phyloP scores from a whole-genome alignment of 2,888 invertebrate genomes.

The Hipparchia sbordonii region DNA sequence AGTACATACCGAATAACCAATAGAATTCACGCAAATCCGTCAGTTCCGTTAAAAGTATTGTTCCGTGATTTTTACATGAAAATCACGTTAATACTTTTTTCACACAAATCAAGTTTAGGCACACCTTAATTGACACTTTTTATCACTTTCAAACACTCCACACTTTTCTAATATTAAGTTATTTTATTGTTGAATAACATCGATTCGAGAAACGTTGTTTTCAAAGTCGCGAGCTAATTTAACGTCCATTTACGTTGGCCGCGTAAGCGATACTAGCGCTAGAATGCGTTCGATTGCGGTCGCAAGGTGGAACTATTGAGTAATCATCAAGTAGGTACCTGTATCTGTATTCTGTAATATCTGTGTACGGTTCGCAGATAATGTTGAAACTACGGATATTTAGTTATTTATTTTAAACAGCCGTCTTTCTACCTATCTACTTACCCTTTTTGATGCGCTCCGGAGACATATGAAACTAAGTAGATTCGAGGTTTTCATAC shows the following conservation, averaged over 20 bases:
- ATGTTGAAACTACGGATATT: neutral
- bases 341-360: constrained; percentile 10
- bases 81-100: constrained; percentile 65
- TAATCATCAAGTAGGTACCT: constrained; percentile 27
- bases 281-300: constrained; percentile 41
- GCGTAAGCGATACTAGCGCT: constrained; percentile 63
- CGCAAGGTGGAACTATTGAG: constrained; percentile 40
- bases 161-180: constrained; percentile 46
- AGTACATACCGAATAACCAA: constrained; percentile 55
- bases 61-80: constrained; percentile 66
- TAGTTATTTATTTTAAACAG: neutral
- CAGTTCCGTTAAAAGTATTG: constrained; percentile 71
- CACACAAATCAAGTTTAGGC: constrained; percentile 47
- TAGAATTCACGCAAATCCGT: constrained; percentile 62
- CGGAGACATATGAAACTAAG: too few species aligned
- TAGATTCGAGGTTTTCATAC: too few species aligned
- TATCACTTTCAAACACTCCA: constrained; percentile 64
- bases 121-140: constrained; percentile 55
- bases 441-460: too few species aligned
- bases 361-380: constrained; percentile 21
- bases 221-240: constrained; percentile 41
- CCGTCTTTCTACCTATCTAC: too few species aligned
- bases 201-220: constrained; percentile 66
- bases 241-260: constrained; percentile 46
- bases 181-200: constrained; percentile 55